These are phyloP conservation scores for Leucozona laternaria DNA, from an alignment of 2,888 invertebrate species.

Conservation along the genomic window DNA sequence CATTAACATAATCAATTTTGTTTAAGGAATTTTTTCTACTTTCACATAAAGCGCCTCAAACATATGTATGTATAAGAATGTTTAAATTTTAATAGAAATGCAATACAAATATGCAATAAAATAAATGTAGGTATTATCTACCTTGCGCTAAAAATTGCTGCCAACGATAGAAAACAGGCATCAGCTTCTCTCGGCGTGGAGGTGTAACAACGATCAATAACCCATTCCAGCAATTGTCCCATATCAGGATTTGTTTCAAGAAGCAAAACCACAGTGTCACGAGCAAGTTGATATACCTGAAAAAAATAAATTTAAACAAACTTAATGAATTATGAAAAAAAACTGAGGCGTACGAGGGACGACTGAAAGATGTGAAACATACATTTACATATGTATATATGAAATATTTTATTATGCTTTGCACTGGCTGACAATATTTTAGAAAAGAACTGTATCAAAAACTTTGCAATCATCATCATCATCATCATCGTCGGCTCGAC, in stretches of 20 bases:
- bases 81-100: not conserved
- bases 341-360: too few relatives aligned
- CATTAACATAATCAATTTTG: too few relatives aligned
- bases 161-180: constrained; percentile 97
- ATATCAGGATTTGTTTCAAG: constrained; percentile 98
- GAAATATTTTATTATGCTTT: too few relatives aligned
- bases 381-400: too few relatives aligned
- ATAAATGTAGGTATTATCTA: constrained; percentile 87
- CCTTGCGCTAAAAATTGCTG: constrained; percentile 98
- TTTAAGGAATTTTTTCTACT: too few relatives aligned
- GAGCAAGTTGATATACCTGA: constrained; percentile 94
- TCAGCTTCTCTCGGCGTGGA: constrained; percentile 95
- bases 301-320: constrained; percentile 78
- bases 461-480: too few relatives aligned
- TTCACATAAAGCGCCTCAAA: too few relatives aligned
- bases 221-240: constrained; percentile 97
- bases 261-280: constrained; percentile 96
- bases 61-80: too few relatives aligned
- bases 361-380: too few relatives aligned
- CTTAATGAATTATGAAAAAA: not conserved
- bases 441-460: too few relatives aligned
- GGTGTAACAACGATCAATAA: constrained; percentile 98
- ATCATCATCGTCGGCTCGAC: too few relatives aligned
- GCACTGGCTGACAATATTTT: too few relatives aligned
- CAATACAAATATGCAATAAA: not conserved